A percentile compares a stretch with the other conserved stretches of the same genome.
phyloP scores from a whole-genome alignment of 2,797 vertebrate species.

The Clarias laeviceps region DNA sequence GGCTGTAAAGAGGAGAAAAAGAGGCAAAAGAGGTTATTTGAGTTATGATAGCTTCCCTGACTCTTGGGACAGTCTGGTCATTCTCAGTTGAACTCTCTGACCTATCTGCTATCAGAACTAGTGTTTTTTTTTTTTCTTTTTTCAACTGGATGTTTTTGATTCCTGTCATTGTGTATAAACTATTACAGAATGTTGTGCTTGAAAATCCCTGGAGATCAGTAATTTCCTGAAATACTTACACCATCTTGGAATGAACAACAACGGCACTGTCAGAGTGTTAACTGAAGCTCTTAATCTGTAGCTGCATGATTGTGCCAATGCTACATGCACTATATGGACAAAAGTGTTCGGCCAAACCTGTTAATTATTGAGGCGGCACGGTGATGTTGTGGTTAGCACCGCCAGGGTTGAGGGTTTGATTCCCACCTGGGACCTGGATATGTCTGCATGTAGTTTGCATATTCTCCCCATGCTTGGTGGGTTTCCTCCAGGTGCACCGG shows the following conservation, averaged over 20 bases:
- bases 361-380: too few species aligned
- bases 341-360: too few species aligned
- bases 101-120: not conserved
- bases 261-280: not conserved
- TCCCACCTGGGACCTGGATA: too few species aligned
- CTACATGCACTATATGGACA: not conserved
- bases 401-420: too few species aligned
- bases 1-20: not conserved
- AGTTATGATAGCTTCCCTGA: not conserved
- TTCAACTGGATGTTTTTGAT: not conserved
- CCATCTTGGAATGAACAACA: too few species aligned
- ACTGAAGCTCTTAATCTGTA: not conserved
- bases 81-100: not conserved
- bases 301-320: not conserved
- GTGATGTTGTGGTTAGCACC: too few species aligned
- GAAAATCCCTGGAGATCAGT: not conserved
- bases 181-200: not conserved
- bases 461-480: too few species aligned
- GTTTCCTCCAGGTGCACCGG: too few species aligned
- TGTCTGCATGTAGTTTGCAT: too few species aligned
- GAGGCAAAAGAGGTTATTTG: too few species aligned
- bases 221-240: too few species aligned
- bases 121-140: not conserved
- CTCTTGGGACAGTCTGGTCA: not conserved
- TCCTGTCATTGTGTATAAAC: not conserved